A percentile compares a stretch with the other conserved stretches of the same genome.
phyloP scores from a whole-genome alignment of 2,113 vertebrate species.

The Myodes glareolus region DNA sequence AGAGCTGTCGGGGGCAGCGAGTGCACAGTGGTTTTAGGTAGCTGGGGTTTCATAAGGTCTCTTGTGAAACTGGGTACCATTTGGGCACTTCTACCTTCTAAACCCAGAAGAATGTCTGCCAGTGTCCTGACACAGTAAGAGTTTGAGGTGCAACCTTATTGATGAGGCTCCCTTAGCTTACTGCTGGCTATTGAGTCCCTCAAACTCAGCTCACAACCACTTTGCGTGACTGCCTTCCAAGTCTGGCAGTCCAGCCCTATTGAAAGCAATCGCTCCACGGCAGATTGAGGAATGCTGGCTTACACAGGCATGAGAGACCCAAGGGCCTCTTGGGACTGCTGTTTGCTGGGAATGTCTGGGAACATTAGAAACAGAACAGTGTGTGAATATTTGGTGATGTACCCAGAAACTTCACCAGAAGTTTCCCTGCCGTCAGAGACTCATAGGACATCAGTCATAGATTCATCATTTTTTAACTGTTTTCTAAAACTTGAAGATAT shows the following conservation, averaged over 20 bases:
- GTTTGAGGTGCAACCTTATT: slow-evolving; percentile 1
- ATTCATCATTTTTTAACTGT: background rate
- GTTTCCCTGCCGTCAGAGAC: background rate
- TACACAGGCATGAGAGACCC: background rate
- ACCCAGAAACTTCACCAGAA: background rate
- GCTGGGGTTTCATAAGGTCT: background rate
- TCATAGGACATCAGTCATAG: background rate
- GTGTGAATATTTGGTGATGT: background rate
- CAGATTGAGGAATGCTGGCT: background rate
- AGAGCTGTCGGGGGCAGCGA: slow-evolving; percentile 45
- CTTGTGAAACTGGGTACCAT: background rate
- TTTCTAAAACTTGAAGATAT: background rate
- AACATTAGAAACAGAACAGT: background rate
- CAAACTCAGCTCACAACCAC: background rate
- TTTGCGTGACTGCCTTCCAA: background rate
- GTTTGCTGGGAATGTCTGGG: background rate
- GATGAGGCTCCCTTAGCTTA: background rate
- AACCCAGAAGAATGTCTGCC: background rate
- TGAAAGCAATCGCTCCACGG: background rate
- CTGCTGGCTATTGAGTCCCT: background rate
- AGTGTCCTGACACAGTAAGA: background rate
- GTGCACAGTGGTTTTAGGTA: background rate
- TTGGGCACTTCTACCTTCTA: background rate
- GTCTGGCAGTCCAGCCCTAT: background rate
- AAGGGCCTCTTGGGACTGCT: no score